Base-by-base conservation (phyloP, 2,113 vertebrate genomes). In the sheep (Ovis aries) region DNA sequence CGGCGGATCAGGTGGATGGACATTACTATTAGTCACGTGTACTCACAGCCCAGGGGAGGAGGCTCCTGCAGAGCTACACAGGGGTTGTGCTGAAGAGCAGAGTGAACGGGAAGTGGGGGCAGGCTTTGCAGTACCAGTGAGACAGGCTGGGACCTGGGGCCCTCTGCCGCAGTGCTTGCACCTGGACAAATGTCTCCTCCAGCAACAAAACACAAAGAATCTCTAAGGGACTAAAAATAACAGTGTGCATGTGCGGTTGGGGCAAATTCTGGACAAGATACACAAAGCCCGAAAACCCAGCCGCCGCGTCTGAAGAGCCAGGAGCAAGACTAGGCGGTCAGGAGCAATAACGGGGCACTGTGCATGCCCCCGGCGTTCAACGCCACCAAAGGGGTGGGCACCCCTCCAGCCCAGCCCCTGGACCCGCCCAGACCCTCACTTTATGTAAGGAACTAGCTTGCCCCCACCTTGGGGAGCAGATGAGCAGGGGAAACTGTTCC, bases 311-410 rank as follows among this genome's bases (percentile, higher is more conserved):
- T 31, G 8, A 48, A 1, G 77, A 48, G 27, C 27, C 14, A 0
- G 74, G 4, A 48, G 43, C 43, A 17, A 48, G 43, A 78, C 25
- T 16, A 5, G 7, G 27, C 0, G 1, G 74, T 43, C 71, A 77
- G 40, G 23, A 77, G 71, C 40, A 77, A 40, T 1, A 43, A 40
- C 11, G 25, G 21, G 36, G 21, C 4, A 11, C 4, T 31, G 1
- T 5, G 27, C 43, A 6, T 31, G 15, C 43, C 77, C 27, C 4
- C 1, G 2, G 77, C 8, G 2, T 10, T 10, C 4, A 3, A 3
- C 4, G 11, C 77, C 27, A 10, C 15, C 43, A 3, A 31, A 80
- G 77, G 77, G 77, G 43, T 6, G 2, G 43, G 43, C 27, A 5
- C 15, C 15, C 27, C 43, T 80, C 14, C 14, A 29, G 43, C 4